These are phyloP conservation scores for Halcyon badia DNA, from an alignment of 2,797 vertebrate species.

Conservation along the genomic window DNA sequence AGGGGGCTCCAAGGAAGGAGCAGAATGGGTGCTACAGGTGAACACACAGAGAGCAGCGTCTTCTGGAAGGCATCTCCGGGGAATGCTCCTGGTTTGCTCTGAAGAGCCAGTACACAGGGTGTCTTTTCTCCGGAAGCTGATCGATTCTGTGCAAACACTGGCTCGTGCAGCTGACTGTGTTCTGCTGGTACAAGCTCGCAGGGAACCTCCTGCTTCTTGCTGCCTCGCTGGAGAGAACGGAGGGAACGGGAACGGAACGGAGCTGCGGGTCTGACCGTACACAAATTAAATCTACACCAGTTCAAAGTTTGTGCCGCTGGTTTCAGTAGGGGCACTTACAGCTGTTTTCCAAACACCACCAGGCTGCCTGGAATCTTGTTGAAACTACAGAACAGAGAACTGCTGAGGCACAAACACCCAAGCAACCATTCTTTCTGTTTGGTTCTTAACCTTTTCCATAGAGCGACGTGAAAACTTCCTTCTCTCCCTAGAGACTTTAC, in stretches of 20 bases:
- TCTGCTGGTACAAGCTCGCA: not conserved
- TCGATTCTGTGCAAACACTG: not conserved
- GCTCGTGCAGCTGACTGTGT: not conserved
- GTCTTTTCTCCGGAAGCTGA: not conserved
- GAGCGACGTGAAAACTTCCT: not conserved
- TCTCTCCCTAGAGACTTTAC: not conserved
- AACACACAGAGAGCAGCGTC: not conserved
- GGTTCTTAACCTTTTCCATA: not conserved
- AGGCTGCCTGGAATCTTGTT: not conserved
- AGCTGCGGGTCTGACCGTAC: not conserved
- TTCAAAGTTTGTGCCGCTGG: not conserved
- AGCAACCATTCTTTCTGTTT: not conserved
- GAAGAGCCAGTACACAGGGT: not conserved
- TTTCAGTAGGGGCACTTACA: not conserved
- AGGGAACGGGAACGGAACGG: not conserved
- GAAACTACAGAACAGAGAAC: not conserved
- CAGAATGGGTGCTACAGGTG: not conserved
- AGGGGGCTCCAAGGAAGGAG: not conserved
- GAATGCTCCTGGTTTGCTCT: not conserved
- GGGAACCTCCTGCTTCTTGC: not conserved
- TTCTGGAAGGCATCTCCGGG: not conserved
- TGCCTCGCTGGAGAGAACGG: not conserved
- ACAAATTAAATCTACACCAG: not conserved
- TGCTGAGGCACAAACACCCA: not conserved
- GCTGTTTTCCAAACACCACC: accelerated